Evolutionary conservation across 2,113 vertebrate species (phyloP).

Genomic region (Ceyx cyanopectus): DNA sequence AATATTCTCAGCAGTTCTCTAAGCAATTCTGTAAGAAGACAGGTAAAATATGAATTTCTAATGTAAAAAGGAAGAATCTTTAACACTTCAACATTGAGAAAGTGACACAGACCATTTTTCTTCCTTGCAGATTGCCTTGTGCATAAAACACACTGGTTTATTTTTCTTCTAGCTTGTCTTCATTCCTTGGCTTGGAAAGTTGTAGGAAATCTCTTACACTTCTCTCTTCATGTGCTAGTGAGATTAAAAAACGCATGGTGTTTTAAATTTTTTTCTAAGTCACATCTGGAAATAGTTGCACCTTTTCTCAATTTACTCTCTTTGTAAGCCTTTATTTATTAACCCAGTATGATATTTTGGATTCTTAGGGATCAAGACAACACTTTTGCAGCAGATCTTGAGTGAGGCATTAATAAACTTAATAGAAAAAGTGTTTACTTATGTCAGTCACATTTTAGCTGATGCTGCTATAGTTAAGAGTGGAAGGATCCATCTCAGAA

Average conservation of each 20-base stretch:
- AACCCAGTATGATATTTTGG: background rate
- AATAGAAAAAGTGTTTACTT: background rate
- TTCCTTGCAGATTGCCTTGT: background rate
- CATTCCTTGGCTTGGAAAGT: background rate
- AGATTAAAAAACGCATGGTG: background rate
- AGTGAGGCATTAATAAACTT: background rate
- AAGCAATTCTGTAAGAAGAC: background rate
- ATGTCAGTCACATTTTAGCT: background rate
- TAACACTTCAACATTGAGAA: background rate
- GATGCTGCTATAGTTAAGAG: background rate
- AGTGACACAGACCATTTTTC: background rate
- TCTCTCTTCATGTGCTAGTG: background rate
- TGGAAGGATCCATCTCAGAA: background rate
- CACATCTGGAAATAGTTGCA: background rate
- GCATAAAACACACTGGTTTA: background rate
- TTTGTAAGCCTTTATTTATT: background rate
- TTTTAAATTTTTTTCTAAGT: background rate
- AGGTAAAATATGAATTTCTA: background rate
- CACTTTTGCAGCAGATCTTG: background rate
- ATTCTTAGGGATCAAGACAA: background rate
- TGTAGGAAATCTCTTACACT: background rate
- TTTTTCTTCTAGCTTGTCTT: background rate
- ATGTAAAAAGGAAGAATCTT: background rate
- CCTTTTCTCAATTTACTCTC: background rate
- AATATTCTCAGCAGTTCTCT: background rate